A percentile compares a stretch with the other conserved stretches of the same genome.
phyloP scores from a whole-genome alignment of 30 jellyfish, hydroid and myxozoan species.

The Hydractinia symbiolongicarpus region DNA sequence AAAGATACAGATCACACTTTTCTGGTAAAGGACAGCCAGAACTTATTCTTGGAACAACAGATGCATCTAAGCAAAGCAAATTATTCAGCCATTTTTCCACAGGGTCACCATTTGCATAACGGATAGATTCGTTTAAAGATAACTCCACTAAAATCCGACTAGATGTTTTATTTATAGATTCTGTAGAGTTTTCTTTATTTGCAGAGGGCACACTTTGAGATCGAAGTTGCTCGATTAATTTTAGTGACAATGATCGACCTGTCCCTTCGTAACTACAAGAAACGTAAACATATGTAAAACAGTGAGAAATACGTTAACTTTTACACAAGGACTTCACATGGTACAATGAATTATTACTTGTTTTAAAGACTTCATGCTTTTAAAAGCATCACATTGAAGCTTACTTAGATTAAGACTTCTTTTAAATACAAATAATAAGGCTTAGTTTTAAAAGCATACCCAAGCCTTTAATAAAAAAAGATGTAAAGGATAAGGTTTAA shows the following conservation, averaged over 20 bases:
- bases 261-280: slow-evolving; percentile 92
- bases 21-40: slow-evolving; percentile 98
- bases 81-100: slow-evolving; percentile 95
- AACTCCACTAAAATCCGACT: slow-evolving; percentile 79
- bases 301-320: too few relatives aligned
- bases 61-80: slow-evolving; percentile 90
- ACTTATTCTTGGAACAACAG: slow-evolving; percentile 82
- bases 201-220: slow-evolving; percentile 52
- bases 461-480: too few relatives aligned
- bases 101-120: slow-evolving; percentile 85
- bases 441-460: too few relatives aligned
- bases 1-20: slow-evolving; percentile 89
- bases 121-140: slow-evolving; percentile 73
- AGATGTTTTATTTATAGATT: slow-evolving; percentile 54
- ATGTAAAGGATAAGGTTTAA: too few relatives aligned
- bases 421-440: too few relatives aligned
- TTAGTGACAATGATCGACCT: slow-evolving; percentile 95
- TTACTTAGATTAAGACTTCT: background rate
- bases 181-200: background rate
- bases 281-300: background rate
- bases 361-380: too few relatives aligned
- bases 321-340: too few relatives aligned
- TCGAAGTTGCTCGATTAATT: slow-evolving; percentile 88
- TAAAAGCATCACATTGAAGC: too few relatives aligned
- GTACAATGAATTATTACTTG: too few relatives aligned